Evolutionary conservation across 2,888 invertebrate species (phyloP), one percentile per base, ranked within the genome.

Genomic region (Synanthedon andrenaeformis): DNA sequence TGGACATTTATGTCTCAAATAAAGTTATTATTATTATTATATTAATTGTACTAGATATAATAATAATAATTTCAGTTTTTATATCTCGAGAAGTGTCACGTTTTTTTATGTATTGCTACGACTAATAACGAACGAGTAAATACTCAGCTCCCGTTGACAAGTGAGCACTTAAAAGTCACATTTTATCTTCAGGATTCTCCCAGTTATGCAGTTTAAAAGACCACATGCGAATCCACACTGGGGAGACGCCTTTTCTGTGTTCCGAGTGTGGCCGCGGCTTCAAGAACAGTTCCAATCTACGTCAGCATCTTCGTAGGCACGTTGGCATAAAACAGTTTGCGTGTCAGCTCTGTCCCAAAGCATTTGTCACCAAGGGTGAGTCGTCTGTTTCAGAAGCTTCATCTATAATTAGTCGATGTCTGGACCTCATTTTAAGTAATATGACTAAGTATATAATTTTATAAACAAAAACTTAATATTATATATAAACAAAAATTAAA

Each of bases 221-320:
- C 58, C 90, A 90, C 60, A 65, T 89, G 48, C 76, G 89, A 0
- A 88, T 79, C 0, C 90, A 90, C 62, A 88, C 88, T 0, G 88
- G 89, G 0, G 90, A 90, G 63, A 85, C 88, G 0, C 89, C 90
- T 0, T 90, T 71, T 62, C 68, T 90, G 4, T 90, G 90, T 62
- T 84, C 89, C 0, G 71, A 89, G 61, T 90, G 90, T 51, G 90
- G 90, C 0, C 89, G 87, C 55, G 82, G 89, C 1, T 90, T 90
- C 60, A 79, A 81, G 5, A 89, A 88, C 62, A 76, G 82, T 49
- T 89, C 90, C 52, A 91, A 90, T 59, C 67, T 91, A 14, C 79
- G 90, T 0, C 90, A 90, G 57, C 91, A 91, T 60, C 76, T 89
- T 72, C 65, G 89, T 56, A 73, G 91, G 0, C 91, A 91, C 56